A percentile compares a stretch with the other conserved stretches of the same genome.
Conservation (phyloP, 2,113 vertebrate species). For the Columba janthina region DNA sequence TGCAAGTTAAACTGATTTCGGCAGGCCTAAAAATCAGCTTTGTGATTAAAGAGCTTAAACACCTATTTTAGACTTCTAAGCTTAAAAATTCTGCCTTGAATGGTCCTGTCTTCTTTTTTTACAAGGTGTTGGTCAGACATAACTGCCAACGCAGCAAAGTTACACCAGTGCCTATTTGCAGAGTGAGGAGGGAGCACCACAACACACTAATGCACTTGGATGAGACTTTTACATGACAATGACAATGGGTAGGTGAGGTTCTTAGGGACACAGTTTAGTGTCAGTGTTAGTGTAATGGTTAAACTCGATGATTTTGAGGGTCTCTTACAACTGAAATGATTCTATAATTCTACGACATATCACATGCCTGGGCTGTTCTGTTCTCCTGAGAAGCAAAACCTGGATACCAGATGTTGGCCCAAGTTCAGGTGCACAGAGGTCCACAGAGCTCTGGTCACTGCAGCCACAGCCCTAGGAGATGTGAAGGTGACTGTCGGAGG, state of each 20-base stretch:
- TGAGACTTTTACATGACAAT: background rate
- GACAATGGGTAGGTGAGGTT: too few relatives aligned
- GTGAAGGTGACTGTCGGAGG: rapidly evolving
- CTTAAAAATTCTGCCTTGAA: background rate
- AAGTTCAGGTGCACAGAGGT: background rate
- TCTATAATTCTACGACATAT: too few relatives aligned
- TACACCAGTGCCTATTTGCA: background rate
- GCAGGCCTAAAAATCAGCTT: background rate
- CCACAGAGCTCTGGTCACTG: background rate
- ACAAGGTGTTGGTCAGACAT: rapidly evolving
- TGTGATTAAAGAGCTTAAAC: background rate
- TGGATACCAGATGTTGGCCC: background rate
- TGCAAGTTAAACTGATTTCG: rapidly evolving
- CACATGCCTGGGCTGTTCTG: rapidly evolving
- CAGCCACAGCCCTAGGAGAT: background rate
- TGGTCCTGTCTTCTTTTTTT: background rate
- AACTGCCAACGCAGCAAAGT: background rate
- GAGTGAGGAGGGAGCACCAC: background rate
- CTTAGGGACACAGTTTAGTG: too few relatives aligned
- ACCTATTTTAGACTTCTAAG: background rate
- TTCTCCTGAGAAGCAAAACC: background rate
- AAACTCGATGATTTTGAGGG: too few relatives aligned
- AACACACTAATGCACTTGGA: too few relatives aligned
- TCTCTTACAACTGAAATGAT: too few relatives aligned
- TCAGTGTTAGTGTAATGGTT: too few relatives aligned